phyloP scores from a whole-genome alignment of 2,113 vertebrate genomes.

The Ictalurus punctatus region DNA sequence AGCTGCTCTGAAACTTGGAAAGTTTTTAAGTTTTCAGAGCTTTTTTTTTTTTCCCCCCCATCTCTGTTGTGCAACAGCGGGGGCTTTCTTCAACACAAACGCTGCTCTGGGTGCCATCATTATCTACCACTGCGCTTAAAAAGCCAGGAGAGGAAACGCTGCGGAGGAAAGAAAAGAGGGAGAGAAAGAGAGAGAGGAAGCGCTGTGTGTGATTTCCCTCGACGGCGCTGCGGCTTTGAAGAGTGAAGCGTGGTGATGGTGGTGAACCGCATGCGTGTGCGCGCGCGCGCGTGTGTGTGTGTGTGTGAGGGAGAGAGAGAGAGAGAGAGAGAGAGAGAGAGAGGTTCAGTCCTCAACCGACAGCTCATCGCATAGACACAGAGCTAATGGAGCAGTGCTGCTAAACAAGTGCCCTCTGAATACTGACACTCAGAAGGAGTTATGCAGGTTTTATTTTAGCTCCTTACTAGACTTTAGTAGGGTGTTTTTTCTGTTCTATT shows the following conservation, averaged over 20 bases:
- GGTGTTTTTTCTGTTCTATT: not conserved
- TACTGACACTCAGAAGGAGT: not conserved
- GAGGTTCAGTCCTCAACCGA: not conserved
- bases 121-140: constrained; percentile 19
- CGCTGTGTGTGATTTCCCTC: constrained; percentile 26
- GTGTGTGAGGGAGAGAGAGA: not conserved
- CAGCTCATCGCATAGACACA: not conserved
- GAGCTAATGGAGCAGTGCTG: constrained; percentile 5
- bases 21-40: constrained; percentile 6
- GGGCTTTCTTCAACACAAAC: constrained; percentile 14
- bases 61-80: constrained; percentile 2
- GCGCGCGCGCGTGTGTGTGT: not conserved
- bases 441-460: not conserved
- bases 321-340: too few species aligned
- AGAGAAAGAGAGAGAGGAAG: constrained; percentile 18
- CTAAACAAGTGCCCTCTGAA: constrained; percentile 7
- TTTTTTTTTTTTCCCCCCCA: not conserved
- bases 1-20: constrained; percentile 1
- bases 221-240: not conserved
- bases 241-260: constrained; percentile 4
- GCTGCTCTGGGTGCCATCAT: constrained; percentile 22
- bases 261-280: not conserved
- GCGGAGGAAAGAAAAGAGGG: constrained; percentile 19
- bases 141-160: constrained; percentile 14
- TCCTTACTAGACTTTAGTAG: not conserved